phyloP scores from a whole-genome alignment of 2,888 invertebrate genomes.

The Dendrolimus pini region DNA sequence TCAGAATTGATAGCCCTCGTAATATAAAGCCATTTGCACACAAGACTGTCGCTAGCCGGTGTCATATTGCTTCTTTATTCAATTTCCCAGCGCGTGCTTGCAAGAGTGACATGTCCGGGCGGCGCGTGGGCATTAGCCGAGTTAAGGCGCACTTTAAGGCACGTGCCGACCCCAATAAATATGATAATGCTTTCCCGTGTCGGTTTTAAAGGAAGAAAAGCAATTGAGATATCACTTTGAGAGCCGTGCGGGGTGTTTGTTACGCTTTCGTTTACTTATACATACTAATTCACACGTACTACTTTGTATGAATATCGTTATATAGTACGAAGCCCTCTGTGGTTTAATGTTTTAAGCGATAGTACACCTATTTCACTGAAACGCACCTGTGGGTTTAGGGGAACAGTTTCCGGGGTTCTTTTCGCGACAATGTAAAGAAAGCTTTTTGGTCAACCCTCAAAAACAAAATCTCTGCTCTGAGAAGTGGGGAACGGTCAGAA shows the following conservation, averaged over 20 bases:
- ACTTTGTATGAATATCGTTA: no score
- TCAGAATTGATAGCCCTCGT: conserved; percentile 3
- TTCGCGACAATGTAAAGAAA: no score
- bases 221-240: neutral
- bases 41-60: conserved; percentile 28
- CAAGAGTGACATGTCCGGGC: conserved; percentile 51
- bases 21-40: conserved; percentile 16
- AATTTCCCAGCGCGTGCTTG: conserved; percentile 45
- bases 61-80: conserved; percentile 65
- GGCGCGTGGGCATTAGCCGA: conserved; percentile 43
- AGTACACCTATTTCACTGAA: no score
- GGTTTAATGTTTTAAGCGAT: no score
- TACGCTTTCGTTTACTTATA: neutral
- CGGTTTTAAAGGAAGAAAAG: neutral
- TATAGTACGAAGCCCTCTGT: no score
- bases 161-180: conserved; percentile 22
- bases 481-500: no score
- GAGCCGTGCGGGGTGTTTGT: neutral
- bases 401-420: no score
- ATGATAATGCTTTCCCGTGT: neutral
- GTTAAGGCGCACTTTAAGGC: conserved; percentile 17
- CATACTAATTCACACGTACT: no score
- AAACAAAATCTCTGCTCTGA: no score
- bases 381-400: no score
- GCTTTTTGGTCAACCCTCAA: no score